Conservation (phyloP, 2,888 invertebrate genomes). For the Limnephilus marmoratus region DNA sequence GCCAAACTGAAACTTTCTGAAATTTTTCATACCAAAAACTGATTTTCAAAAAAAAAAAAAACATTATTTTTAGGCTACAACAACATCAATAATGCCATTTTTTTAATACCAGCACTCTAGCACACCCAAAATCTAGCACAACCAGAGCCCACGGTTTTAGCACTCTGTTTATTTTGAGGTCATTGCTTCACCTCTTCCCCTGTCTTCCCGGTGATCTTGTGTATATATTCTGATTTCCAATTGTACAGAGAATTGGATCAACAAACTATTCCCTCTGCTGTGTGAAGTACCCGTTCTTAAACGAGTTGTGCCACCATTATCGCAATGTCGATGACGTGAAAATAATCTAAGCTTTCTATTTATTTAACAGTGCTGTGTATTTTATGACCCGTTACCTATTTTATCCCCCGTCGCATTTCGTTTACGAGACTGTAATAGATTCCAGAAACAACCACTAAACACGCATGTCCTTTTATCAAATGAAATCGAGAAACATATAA, state of each 20-base stretch:
- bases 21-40: too few relatives aligned
- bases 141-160: not conserved
- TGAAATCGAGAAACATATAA: too few relatives aligned
- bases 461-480: too few relatives aligned
- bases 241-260: too few relatives aligned
- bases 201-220: not conserved
- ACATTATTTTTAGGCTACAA: too few relatives aligned
- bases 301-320: not conserved
- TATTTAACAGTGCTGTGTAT: not conserved
- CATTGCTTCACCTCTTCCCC: too few relatives aligned
- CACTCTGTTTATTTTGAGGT: not conserved
- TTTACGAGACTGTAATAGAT: not conserved
- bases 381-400: not conserved
- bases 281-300: not conserved
- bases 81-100: too few relatives aligned
- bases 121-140: too few relatives aligned
- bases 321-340: not conserved
- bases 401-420: not conserved
- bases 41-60: too few relatives aligned
- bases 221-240: not conserved
- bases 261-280: not conserved
- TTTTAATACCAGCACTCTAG: too few relatives aligned
- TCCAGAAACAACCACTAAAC: not conserved
- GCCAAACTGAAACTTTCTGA: too few relatives aligned
- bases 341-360: not conserved